phyloP scores from a whole-genome alignment of 2,113 vertebrate genomes.

The Tychaedon coryphoeus region DNA sequence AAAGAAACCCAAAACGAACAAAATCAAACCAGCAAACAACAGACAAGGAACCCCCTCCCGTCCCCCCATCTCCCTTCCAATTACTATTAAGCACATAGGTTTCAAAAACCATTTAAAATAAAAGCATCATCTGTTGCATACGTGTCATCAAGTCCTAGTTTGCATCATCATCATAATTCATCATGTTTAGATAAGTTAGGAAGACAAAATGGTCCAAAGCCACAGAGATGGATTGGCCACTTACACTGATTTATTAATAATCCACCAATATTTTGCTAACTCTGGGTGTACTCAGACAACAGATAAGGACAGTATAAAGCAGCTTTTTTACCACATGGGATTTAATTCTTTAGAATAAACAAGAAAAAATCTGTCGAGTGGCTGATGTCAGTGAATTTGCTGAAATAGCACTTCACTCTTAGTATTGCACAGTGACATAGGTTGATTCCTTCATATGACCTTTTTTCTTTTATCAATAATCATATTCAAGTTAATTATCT shows the following conservation, averaged over 20 bases:
- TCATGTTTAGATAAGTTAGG: neutral
- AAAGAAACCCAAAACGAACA: neutral
- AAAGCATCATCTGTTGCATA: neutral
- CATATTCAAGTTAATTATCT: slow-evolving; percentile 56
- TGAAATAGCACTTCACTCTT: slow-evolving; percentile 38
- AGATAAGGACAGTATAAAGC: neutral
- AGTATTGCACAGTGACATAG: neutral
- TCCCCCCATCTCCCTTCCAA: rapidly evolving
- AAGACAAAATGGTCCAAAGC: neutral
- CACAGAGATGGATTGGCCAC: neutral
- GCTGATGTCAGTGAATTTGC: neutral
- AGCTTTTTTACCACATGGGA: neutral
- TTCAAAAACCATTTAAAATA: neutral
- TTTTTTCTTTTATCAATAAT: slow-evolving; percentile 54
- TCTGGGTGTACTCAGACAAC: neutral
- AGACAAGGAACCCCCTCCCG: rapidly evolving
- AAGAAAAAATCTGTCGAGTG: neutral
- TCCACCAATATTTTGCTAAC: neutral
- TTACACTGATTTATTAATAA: neutral
- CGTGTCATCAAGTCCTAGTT: rapidly evolving
- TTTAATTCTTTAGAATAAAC: neutral
- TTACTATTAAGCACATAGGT: neutral
- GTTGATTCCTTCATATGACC: slow-evolving; percentile 51
- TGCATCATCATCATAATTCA: neutral
- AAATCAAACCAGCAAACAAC: neutral